Base-by-base conservation (phyloP, 1,140 invertebrate genomes). In the Heliconius hermathena region DNA sequence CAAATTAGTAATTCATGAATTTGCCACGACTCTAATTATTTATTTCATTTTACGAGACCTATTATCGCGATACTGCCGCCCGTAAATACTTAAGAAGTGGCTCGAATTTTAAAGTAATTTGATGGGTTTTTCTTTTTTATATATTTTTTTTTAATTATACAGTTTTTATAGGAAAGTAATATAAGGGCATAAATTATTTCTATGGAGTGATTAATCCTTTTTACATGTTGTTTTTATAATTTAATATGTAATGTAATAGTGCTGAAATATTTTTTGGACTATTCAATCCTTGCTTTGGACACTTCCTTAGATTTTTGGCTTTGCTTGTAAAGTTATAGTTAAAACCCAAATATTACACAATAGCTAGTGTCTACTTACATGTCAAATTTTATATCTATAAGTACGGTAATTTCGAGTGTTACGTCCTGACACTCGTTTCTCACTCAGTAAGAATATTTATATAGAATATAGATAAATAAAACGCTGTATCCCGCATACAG, bases 21-120 rank as follows among this genome's bases (percentile, higher is more conserved):
- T 86, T 87, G 80, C 87, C 78, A 80, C 84, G 82, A 79, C 76
- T 85, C 84, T 90, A 92, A 93, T 92, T 91, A 93, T 92, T 92
- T 93, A 90, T 90, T 91, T 92, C 92, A 93, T 92, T 93, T 93
- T 93, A 93, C 87, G 90, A 90, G 79, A 81, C 85, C 90, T 88
- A 91, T 93, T 93, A 91, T 88, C 89, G 84, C 81, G 89, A 87
- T 83, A 87, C 85, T 82, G 85, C 82, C 84, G 78, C 78, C 80
- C 89, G 88, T 91, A 91, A 91, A 91, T 91, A 89, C 85, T 89
- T 87, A 84, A 87, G 76, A 81, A 87, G 85, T 87, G 84, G 82
- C 83, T 85, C 80, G 85, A 90, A 89, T 88, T 90, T 89, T 87
- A 84, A 85, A 89, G 85, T 86, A 87, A 87, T 85, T 85, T 83